These are phyloP conservation scores for Pyxicephalus adspersus DNA, from an alignment of 2,113 vertebrate species.

Conservation along the genomic window DNA sequence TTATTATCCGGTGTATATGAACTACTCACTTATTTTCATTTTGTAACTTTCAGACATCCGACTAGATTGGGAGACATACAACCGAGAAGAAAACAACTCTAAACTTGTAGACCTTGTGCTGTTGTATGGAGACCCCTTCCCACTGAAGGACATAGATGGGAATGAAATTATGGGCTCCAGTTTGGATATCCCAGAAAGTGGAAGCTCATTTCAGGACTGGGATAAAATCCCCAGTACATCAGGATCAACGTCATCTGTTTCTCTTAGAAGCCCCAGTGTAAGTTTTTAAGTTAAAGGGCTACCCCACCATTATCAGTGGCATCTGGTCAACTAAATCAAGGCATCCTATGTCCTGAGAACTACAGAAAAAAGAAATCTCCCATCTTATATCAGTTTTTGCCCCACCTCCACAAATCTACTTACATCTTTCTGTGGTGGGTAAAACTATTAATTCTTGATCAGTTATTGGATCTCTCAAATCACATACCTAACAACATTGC, in stretches of 20 bases:
- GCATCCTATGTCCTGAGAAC: too few relatives aligned
- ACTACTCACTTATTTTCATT: background rate
- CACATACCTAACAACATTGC: too few relatives aligned
- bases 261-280: slow-evolving; percentile 62
- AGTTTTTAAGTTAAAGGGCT: slow-evolving; percentile 44
- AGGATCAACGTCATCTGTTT: slow-evolving; percentile 57
- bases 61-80: slow-evolving; percentile 85
- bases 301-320: slow-evolving; percentile 55
- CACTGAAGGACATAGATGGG: slow-evolving; percentile 70
- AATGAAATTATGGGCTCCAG: slow-evolving; percentile 63
- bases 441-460: too few relatives aligned
- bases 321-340: background rate
- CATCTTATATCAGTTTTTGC: too few relatives aligned
- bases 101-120: slow-evolving; percentile 82
- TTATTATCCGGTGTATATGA: background rate
- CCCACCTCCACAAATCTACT: too few relatives aligned
- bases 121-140: slow-evolving; percentile 79
- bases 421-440: too few relatives aligned
- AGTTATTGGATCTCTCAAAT: too few relatives aligned
- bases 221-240: slow-evolving; percentile 56
- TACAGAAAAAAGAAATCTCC: too few relatives aligned
- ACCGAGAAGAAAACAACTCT: slow-evolving; percentile 67
- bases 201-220: slow-evolving; percentile 56
- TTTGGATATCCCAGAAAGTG: background rate
- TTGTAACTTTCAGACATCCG: slow-evolving; percentile 79